phyloP scores from a whole-genome alignment of 2,113 vertebrate genomes.

The Macroglossus sobrinus region DNA sequence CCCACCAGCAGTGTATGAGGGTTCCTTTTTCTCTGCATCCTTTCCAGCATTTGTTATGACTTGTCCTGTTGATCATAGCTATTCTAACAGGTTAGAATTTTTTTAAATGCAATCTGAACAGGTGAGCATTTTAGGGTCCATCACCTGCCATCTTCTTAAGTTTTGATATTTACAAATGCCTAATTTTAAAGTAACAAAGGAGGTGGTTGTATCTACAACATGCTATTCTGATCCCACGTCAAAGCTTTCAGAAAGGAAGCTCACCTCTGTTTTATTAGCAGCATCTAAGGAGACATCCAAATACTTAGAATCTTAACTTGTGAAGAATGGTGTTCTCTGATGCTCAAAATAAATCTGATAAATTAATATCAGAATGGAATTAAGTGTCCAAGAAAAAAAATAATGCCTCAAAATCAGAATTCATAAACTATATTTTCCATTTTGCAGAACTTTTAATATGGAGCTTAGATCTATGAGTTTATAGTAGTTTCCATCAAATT shows the following conservation, averaged over 20 bases:
- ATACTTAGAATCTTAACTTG: slow-evolving; percentile 80
- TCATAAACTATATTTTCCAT: slow-evolving; percentile 74
- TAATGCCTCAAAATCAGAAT: slow-evolving; percentile 67
- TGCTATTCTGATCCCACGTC: slow-evolving; percentile 79
- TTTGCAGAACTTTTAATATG: slow-evolving; percentile 70
- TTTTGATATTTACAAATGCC: slow-evolving; percentile 76
- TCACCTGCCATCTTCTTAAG: slow-evolving; percentile 69
- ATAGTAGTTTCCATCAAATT: background rate
- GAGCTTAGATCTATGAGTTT: background rate
- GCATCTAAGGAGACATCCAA: slow-evolving; percentile 81
- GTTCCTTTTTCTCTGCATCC: too few species aligned
- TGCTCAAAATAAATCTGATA: slow-evolving; percentile 81
- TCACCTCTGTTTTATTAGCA: slow-evolving; percentile 81
- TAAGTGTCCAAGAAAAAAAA: slow-evolving; percentile 75
- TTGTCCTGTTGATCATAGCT: too few species aligned
- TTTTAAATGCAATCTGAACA: slow-evolving; percentile 69
- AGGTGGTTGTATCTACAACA: slow-evolving; percentile 81
- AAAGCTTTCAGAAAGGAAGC: slow-evolving; percentile 80
- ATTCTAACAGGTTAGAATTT: too few species aligned
- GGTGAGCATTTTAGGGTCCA: slow-evolving; percentile 49
- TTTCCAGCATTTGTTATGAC: too few species aligned
- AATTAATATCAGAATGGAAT: slow-evolving; percentile 73
- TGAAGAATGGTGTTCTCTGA: slow-evolving; percentile 77
- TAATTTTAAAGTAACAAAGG: slow-evolving; percentile 78
- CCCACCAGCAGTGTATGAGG: too few species aligned